Evolutionary conservation across 2,797 vertebrate genomes (phyloP).

Genomic region (Hoplostethus mediterraneus): DNA sequence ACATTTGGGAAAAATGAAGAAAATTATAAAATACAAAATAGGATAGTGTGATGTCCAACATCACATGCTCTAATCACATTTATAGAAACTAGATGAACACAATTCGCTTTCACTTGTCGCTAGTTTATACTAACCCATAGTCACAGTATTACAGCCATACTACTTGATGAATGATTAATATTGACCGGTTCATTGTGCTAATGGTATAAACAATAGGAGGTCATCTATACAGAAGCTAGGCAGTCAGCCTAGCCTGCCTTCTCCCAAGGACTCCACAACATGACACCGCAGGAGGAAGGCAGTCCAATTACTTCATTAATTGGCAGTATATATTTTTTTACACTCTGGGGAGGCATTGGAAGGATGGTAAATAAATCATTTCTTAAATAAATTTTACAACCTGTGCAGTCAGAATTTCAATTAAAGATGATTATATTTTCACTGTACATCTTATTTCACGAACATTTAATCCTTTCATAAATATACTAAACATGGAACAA

Average conservation of each 20-base stretch:
- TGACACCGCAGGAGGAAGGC: not conserved
- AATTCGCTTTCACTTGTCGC: not conserved
- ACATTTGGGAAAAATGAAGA: no score
- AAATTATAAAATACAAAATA: no score
- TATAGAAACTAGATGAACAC: not conserved
- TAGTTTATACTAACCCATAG: not conserved
- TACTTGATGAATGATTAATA: not conserved
- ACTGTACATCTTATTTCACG: not conserved
- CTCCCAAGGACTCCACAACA: conserved; percentile 3
- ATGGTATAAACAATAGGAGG: not conserved
- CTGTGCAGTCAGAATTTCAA: no score
- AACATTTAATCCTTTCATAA: not conserved
- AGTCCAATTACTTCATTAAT: conserved; percentile 11
- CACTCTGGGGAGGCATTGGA: not conserved
- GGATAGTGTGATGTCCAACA: no score
- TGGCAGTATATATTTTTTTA: conserved; percentile 2
- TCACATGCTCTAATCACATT: not conserved
- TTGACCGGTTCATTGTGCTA: conserved; percentile 2
- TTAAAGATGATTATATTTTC: no score
- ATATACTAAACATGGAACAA: not conserved
- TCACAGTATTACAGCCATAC: not conserved
- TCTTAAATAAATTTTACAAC: no score
- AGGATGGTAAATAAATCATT: not conserved
- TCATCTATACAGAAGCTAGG: not conserved
- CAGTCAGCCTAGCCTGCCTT: not conserved